Evolutionary conservation across 2,797 vertebrate genomes (phyloP), one percentile per base, ranked within the genome.

Genomic region (Ibycter americanus): DNA sequence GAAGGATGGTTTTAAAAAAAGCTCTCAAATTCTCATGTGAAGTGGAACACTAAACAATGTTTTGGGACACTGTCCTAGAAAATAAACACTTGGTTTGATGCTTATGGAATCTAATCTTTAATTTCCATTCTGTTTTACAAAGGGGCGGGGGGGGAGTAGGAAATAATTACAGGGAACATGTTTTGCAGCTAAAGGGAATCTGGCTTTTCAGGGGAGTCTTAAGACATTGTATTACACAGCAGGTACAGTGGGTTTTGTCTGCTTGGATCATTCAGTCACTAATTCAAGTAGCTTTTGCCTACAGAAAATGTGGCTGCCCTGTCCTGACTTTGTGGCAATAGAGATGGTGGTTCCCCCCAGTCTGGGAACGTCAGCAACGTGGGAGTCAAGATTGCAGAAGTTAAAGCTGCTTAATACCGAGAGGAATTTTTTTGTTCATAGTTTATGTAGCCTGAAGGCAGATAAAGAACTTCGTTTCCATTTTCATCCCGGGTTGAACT

Each of bases 401-500:
- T 82, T 62, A 56, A 83, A 84, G 36, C 59, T 79, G 8, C 73
- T 77, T 85, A 36, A 51, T 26, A 34, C 47, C 42, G 61, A 27
- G 46, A 87, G 77, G 71, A 65, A 62, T 81, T 29, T 55, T 55
- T 90, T 73, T 83, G 15, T 83, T 90, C 54, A 18, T 46, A 29
- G 22, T 46, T 76, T 27, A 25, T 86, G 54, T 83, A 56, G 54
- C 92, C 79, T 83, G 78, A 71, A 76, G 40, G 36, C 66, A 78
- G 49, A 78, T 68, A 85, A 97, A 94, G 68, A 73, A 62, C 31
- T 13, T 23, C 38, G 54, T 59, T 62, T 42, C 11, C 14, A 15
- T 91, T 93, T 79, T 97, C 81, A 86, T 90, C 52, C 2, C 82
- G 46, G 81, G 73, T 76, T 72, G 93, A 94, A 96, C 89, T 93